Conservation (phyloP, 2,113 vertebrate genomes). For the Myiagra hebetior region DNA sequence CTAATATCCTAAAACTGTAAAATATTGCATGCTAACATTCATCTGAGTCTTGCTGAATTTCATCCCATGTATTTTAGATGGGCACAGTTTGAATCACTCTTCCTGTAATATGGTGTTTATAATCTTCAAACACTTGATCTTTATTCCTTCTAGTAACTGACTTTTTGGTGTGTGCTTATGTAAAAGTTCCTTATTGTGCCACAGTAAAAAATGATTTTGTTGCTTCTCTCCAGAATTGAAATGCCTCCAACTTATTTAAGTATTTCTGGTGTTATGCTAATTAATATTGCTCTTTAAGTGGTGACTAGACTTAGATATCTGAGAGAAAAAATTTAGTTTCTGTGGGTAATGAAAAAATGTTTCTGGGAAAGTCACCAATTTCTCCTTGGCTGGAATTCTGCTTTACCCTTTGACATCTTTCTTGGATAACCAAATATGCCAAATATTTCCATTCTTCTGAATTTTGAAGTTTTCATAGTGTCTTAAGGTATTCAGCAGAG, state of each 20-base stretch:
- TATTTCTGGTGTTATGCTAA: neutral
- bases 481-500: neutral
- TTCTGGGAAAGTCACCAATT: neutral
- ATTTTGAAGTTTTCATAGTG: neutral
- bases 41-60: neutral
- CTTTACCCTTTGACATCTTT: neutral
- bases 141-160: neutral
- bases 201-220: neutral
- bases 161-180: neutral
- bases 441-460: neutral
- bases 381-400: neutral
- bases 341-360: neutral
- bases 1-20: neutral
- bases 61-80: neutral
- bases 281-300: neutral
- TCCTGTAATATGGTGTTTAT: neutral
- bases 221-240: neutral
- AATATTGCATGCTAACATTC: neutral
- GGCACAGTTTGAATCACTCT: neutral
- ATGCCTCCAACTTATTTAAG: neutral
- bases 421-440: neutral
- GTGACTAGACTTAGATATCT: neutral
- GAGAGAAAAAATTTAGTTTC: neutral
- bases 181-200: neutral
- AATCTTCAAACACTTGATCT: neutral